Evolutionary conservation across 2,888 invertebrate species (phyloP).

Genomic region (Hofmannophila pseudospretella): DNA sequence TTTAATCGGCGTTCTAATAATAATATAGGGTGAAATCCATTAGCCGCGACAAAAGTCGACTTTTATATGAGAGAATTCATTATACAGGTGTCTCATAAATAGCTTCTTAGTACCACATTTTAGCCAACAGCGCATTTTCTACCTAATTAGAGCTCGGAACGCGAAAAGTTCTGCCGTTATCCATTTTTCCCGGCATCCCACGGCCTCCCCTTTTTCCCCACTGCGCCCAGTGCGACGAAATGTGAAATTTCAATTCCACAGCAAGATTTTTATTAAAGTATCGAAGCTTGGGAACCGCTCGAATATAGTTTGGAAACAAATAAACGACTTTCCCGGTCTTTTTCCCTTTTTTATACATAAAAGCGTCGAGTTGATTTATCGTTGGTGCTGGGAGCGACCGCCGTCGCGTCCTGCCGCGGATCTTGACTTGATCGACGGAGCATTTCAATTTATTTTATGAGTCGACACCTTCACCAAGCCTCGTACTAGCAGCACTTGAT

Average conservation of each 20-base stretch:
- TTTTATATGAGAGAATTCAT: slow-evolving; percentile 1
- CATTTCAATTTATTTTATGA: slow-evolving; percentile 73
- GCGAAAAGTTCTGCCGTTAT: slow-evolving; percentile 34
- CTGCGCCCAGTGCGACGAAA: slow-evolving; percentile 40
- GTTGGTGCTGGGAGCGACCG: slow-evolving; percentile 48
- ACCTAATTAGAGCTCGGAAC: slow-evolving; percentile 38
- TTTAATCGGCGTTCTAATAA: no score
- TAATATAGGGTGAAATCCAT: no score
- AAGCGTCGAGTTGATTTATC: slow-evolving; percentile 72
- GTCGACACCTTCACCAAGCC: slow-evolving; percentile 54
- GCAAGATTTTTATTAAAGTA: slow-evolving; percentile 59
- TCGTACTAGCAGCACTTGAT: not conserved
- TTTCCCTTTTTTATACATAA: slow-evolving; percentile 60
- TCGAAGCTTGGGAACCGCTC: slow-evolving; percentile 47
- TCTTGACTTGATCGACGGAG: slow-evolving; percentile 70
- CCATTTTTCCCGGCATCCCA: slow-evolving; percentile 33
- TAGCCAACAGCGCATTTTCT: slow-evolving; percentile 26
- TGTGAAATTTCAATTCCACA: slow-evolving; percentile 62
- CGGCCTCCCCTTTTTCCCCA: slow-evolving; percentile 19
- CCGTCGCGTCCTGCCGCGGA: slow-evolving; percentile 52
- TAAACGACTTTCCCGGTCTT: slow-evolving; percentile 63
- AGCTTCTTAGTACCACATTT: slow-evolving; percentile 6
- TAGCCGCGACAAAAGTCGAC: not conserved
- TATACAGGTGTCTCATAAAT: not conserved
- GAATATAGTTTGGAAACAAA: slow-evolving; percentile 73